Base-by-base conservation (phyloP, 1,140 invertebrate species). In the Plectus sambesii region DNA sequence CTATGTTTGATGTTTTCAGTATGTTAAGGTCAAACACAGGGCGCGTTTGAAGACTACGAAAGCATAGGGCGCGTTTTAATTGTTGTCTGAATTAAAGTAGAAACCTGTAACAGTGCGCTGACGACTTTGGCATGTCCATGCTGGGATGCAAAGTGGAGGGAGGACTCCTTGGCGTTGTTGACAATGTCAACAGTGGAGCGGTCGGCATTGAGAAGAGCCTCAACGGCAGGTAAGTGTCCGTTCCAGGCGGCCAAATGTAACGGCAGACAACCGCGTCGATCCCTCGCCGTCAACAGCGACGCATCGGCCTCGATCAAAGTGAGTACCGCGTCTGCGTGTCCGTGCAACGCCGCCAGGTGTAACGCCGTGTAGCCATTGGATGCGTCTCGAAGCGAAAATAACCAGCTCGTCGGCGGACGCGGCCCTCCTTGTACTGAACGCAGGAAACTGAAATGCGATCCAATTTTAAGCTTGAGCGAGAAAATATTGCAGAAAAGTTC, bases 111-210 rank as follows among this genome's bases (percentile, higher is more conserved):
- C 53, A 97, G 77, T 61, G 87, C 78, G 26, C 78, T 78, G 39
- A 94, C 82, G n/a, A 89, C 86, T 48, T 80, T 79, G 41, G 82
- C 82, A 69, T 92, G 86, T 5, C 89, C 90, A 72, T 89, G 90
- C 69, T 96, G 88, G 42, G 88, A 83, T 1, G 89, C 88, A 69
- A 83, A 87, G 66, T 94, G 85, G 51, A 97, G 74, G 9, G 89
- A 83, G 20, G 89, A 92, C 71, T 96, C 89, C 60, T 85, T 83
- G 70, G 87, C 84, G 62, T 82, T 80, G 42, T 89, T 94, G 83
- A 90, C 77, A 29, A 76, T 40, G 55, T 58, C 50, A 19, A 59
- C 50, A 36, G 37, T 60, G 29, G 46, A 38, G 12, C 45, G 30
- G 27, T 42, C 49, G 23, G 40, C 19, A 20, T 47, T 45, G n/a